These are phyloP conservation scores for Herpetotheres cachinnans DNA, from an alignment of 2,113 vertebrate species.

Conservation along the genomic window DNA sequence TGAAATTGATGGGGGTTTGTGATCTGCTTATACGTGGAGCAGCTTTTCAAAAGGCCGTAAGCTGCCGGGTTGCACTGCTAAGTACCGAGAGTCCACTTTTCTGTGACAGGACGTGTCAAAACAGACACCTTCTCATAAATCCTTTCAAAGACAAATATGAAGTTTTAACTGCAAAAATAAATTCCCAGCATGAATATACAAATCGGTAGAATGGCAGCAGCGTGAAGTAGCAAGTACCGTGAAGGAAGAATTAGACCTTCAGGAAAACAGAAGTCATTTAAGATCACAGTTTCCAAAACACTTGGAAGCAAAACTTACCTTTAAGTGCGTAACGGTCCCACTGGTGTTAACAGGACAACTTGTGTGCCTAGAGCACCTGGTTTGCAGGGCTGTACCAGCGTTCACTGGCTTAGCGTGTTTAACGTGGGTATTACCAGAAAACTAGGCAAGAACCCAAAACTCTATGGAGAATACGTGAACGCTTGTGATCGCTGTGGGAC, in stretches of 20 bases:
- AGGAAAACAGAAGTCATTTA: background rate
- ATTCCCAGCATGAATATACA: background rate
- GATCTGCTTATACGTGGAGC: background rate
- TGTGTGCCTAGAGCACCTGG: background rate
- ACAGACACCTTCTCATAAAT: background rate
- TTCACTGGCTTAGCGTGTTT: background rate
- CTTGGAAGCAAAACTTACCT: background rate
- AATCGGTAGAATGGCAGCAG: background rate
- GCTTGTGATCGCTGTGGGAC: background rate
- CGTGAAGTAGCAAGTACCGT: background rate
- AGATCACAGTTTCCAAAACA: background rate
- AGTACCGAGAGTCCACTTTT: background rate
- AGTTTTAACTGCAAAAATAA: background rate
- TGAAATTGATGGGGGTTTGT: background rate
- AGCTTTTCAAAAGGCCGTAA: background rate
- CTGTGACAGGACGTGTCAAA: background rate
- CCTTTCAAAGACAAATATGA: background rate
- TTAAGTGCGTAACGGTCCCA: background rate
- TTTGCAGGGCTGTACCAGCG: background rate
- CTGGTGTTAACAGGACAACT: background rate
- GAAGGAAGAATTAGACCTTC: background rate
- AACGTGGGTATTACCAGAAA: fast-evolving
- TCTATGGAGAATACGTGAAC: background rate
- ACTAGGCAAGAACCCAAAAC: background rate
- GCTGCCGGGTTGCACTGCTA: background rate